Percentiles rank a stretch among this genome's conserved stretches.
Evolutionary conservation across 2,888 invertebrate species (phyloP).

Genomic region (Eutolmus rufibarbis): DNA sequence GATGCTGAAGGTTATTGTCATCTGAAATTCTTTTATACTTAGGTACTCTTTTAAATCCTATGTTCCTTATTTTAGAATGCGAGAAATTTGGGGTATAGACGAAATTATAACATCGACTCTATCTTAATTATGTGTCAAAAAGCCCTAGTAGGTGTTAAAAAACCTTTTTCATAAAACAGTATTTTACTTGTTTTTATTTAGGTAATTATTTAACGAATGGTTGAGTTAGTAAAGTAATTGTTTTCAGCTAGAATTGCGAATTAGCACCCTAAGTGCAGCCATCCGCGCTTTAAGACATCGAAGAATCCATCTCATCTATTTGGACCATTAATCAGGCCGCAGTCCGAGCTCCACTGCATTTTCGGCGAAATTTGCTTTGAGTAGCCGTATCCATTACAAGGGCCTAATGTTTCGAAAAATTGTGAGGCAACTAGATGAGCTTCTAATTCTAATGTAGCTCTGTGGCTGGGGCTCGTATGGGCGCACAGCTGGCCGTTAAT

Average conservation of each 20-base stretch:
- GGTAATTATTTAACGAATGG: too few species aligned
- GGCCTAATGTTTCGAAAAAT: background rate
- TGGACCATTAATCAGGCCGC: background rate
- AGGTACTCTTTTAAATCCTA: too few species aligned
- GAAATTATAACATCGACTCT: too few species aligned
- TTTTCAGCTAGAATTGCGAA: background rate
- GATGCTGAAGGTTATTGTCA: too few species aligned
- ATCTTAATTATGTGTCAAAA: too few species aligned
- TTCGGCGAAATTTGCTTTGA: background rate
- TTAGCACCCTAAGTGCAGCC: background rate
- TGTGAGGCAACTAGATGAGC: background rate
- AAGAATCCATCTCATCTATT: background rate
- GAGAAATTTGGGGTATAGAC: too few species aligned
- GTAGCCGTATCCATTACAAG: background rate
- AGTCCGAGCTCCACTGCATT: background rate
- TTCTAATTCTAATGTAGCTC: background rate
- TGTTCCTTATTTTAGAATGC: too few species aligned
- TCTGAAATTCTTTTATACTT: too few species aligned
- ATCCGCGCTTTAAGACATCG: background rate
- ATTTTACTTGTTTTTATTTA: too few species aligned
- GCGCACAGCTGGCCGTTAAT: background rate
- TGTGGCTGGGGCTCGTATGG: background rate
- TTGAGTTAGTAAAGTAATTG: background rate
- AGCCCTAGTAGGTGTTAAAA: too few species aligned
- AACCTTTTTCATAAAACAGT: too few species aligned